Evolutionary conservation across 2,888 invertebrate genomes (phyloP).

Genomic region (Coleophora deauratella): DNA sequence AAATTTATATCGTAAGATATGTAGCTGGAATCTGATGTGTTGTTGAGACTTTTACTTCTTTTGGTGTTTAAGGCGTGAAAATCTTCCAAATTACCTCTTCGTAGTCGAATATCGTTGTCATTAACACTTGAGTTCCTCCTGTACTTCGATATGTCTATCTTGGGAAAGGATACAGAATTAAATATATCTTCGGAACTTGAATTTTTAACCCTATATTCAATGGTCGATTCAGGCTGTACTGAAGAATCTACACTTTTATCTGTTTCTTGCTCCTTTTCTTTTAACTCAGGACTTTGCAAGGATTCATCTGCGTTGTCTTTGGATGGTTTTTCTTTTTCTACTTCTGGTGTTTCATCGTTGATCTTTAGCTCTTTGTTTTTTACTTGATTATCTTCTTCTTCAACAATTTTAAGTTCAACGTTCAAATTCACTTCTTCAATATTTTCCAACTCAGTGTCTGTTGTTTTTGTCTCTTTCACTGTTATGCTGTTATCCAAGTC

Average conservation of each 20-base stretch:
- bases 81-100: slow-evolving; percentile 61
- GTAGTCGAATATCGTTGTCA: slow-evolving; percentile 56
- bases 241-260: too few species aligned
- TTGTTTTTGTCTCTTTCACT: slow-evolving; percentile 23
- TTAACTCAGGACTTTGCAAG: slow-evolving; percentile 4
- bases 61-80: slow-evolving; percentile 51
- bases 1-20: slow-evolving; percentile 57
- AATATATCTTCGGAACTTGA: slow-evolving; percentile 43
- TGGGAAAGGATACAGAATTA: slow-evolving; percentile 44
- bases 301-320: neutral
- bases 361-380: slow-evolving; percentile 10
- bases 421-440: slow-evolving; percentile 50
- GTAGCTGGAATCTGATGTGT: slow-evolving; percentile 41
- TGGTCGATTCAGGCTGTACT: too few species aligned
- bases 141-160: slow-evolving; percentile 56
- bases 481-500: slow-evolving; percentile 39
- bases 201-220: slow-evolving; percentile 16
- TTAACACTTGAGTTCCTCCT: slow-evolving; percentile 65
- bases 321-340: slow-evolving; percentile 5
- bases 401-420: slow-evolving; percentile 64
- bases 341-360: neutral
- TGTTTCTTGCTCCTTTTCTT: slow-evolving; percentile 10
- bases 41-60: slow-evolving; percentile 60
- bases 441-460: slow-evolving; percentile 38
- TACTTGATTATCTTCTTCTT: slow-evolving; percentile 49